A percentile compares a stretch with the other conserved stretches of the same genome.
Conservation (phyloP, 2,797 vertebrate species). For the Gephyroberyx darwinii region DNA sequence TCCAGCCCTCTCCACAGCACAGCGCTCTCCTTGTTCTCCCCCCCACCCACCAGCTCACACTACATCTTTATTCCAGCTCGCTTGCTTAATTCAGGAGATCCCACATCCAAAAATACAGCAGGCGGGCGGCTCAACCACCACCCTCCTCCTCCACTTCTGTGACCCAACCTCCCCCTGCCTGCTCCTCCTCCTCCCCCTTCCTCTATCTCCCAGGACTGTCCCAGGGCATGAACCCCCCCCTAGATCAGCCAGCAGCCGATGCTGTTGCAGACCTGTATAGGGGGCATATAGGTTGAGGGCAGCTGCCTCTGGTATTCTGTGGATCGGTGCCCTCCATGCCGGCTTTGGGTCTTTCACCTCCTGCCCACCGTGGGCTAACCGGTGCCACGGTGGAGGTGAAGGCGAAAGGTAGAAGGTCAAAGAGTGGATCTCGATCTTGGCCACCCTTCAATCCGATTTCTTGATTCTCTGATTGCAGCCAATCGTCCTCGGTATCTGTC, state of each 20-base stretch:
- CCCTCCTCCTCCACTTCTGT: slow-evolving; percentile 60
- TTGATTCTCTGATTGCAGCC: slow-evolving; percentile 11
- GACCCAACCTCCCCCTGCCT: slow-evolving; percentile 56
- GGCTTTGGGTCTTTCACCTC: slow-evolving; percentile 6
- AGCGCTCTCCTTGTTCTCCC: slow-evolving; percentile 83
- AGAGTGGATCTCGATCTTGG: not conserved
- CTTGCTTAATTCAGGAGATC: slow-evolving; percentile 80
- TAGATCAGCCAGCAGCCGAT: slow-evolving; percentile 53
- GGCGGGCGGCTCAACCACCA: slow-evolving; percentile 51
- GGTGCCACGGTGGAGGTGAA: slow-evolving; percentile 8
- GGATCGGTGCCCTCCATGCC: slow-evolving; percentile 50
- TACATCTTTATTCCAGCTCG: slow-evolving; percentile 85
- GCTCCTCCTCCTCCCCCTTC: slow-evolving; percentile 44
- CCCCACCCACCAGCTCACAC: slow-evolving; percentile 78
- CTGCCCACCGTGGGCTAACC: not conserved
- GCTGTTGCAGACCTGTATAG: slow-evolving; percentile 39
- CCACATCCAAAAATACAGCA: slow-evolving; percentile 82
- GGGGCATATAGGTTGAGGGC: slow-evolving; percentile 31
- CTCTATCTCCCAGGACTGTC: slow-evolving; percentile 63
- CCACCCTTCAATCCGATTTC: slow-evolving; percentile 10
- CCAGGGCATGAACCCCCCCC: slow-evolving; percentile 67
- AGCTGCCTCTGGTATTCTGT: slow-evolving; percentile 16
- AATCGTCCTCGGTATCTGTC: not conserved
- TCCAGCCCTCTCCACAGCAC: slow-evolving; percentile 75
- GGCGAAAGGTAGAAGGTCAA: slow-evolving; percentile 17